phyloP scores from a whole-genome alignment of 2,888 invertebrate species.

The Microctonus aethiopoides region DNA sequence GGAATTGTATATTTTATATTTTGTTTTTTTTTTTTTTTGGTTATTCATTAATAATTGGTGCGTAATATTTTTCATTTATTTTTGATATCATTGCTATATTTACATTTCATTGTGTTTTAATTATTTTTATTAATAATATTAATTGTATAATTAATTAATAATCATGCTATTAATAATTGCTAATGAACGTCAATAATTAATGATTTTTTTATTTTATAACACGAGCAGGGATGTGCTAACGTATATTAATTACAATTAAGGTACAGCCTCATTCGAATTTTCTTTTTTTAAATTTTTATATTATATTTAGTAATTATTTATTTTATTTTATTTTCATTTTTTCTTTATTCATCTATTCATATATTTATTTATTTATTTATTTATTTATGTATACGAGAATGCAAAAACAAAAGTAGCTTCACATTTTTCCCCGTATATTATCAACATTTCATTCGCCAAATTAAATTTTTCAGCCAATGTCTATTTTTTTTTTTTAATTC shows the following conservation, averaged over 20 bases:
- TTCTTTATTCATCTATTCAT: too few relatives aligned
- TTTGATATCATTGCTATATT: conserved; percentile 18
- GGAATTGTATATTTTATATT: too few relatives aligned
- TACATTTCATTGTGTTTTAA: conserved; percentile 4
- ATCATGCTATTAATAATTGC: conserved; percentile 25
- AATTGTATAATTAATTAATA: conserved; percentile 22
- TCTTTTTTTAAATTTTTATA: conserved; percentile 13
- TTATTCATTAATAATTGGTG: background rate
- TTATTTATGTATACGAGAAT: background rate
- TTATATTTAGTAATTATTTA: background rate
- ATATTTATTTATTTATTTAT: background rate
- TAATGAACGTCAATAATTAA: conserved; percentile 29
- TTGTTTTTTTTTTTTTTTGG: background rate
- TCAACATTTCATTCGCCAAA: background rate
- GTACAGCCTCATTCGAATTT: conserved; percentile 30
- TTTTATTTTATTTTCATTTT: background rate
- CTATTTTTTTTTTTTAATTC: conserved; percentile 16
- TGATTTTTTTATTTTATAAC: conserved; percentile 11
- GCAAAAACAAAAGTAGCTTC: background rate
- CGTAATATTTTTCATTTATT: conserved; percentile 1
- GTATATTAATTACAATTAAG: conserved; percentile 30
- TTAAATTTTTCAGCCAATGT: background rate
- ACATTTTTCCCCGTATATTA: background rate
- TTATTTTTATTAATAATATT: conserved; percentile 16
- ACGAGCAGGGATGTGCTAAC: conserved; percentile 24